These are phyloP conservation scores for Aulostomus chinensis DNA, from an alignment of 2,797 vertebrate genomes.

Conservation along the genomic window DNA sequence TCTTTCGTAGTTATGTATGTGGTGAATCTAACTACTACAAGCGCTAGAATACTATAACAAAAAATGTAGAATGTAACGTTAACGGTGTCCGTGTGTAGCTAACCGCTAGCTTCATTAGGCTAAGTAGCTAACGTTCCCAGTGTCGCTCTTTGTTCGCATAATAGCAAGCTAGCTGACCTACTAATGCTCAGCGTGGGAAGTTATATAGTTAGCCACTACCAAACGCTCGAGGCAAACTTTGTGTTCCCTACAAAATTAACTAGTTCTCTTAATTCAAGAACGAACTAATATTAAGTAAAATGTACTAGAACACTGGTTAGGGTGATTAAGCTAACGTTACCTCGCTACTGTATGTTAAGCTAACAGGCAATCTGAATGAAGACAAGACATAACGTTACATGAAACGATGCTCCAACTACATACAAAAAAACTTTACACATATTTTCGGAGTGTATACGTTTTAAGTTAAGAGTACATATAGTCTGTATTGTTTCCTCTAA, in stretches of 20 bases:
- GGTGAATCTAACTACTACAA: too few relatives aligned
- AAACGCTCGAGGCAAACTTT: not conserved
- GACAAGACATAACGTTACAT: conserved; percentile 27
- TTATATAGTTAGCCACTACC: not conserved
- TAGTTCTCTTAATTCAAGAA: not conserved
- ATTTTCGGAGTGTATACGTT: not conserved
- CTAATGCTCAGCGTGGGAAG: conserved; percentile 23
- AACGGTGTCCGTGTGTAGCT: conserved; percentile 4
- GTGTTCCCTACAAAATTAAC: not conserved
- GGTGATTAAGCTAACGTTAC: conserved; percentile 40
- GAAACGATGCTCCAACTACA: conserved; percentile 36
- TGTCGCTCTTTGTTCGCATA: conserved; percentile 66
- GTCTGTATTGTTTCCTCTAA: not conserved
- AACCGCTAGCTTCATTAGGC: conserved; percentile 56
- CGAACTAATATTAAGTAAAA: not conserved
- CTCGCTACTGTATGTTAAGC: conserved; percentile 38
- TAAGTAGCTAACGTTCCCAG: conserved; percentile 56
- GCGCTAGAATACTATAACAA: not conserved
- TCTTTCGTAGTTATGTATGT: not conserved
- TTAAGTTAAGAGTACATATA: not conserved
- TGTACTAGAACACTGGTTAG: not conserved
- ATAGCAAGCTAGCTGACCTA: conserved; percentile 49
- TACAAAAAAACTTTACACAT: conserved; percentile 58
- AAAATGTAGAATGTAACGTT: not conserved
- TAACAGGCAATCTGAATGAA: conserved; percentile 62